Conservation (phyloP, 2,888 invertebrate genomes). For the Caradrina kadenii region DNA sequence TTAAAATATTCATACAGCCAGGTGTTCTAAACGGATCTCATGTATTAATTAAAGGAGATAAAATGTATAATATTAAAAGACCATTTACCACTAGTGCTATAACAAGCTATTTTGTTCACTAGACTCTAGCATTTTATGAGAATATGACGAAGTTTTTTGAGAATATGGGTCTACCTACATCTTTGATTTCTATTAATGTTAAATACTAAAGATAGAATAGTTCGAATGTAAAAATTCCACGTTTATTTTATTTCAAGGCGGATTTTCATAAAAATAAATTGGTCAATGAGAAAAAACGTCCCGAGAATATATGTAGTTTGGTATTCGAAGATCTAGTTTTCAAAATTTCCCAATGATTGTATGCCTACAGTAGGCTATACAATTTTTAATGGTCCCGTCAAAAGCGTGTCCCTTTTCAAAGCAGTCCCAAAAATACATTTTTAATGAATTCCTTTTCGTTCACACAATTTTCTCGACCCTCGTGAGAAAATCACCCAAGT, state of each 20-base stretch:
- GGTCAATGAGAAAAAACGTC: too few relatives aligned
- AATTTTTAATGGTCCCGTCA: neutral
- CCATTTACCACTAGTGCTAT: neutral
- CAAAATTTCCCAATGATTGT: too few relatives aligned
- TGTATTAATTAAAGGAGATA: constrained; percentile 24
- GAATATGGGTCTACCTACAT: too few relatives aligned
- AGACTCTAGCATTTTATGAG: constrained; percentile 1
- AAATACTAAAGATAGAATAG: too few relatives aligned
- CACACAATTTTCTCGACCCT: constrained; percentile 19
- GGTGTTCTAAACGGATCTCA: constrained; percentile 18
- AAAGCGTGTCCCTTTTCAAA: constrained; percentile 12
- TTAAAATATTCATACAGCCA: constrained; percentile 25
- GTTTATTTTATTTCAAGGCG: too few relatives aligned
- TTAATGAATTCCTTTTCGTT: constrained; percentile 14
- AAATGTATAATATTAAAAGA: constrained; percentile 12
- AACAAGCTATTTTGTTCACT: constrained; percentile 1
- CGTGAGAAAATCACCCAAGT: constrained; percentile 59
- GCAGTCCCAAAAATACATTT: neutral
- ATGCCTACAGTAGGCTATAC: neutral
- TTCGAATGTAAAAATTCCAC: too few relatives aligned
- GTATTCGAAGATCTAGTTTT: too few relatives aligned
- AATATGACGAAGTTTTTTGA: neutral
- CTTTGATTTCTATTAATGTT: too few relatives aligned
- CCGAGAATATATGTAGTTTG: too few relatives aligned
- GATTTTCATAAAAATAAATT: too few relatives aligned